Percentiles rank a stretch among this genome's conserved stretches.
Conservation (phyloP, 2,113 vertebrate genomes). For the Xiphorhynchus elegans region DNA sequence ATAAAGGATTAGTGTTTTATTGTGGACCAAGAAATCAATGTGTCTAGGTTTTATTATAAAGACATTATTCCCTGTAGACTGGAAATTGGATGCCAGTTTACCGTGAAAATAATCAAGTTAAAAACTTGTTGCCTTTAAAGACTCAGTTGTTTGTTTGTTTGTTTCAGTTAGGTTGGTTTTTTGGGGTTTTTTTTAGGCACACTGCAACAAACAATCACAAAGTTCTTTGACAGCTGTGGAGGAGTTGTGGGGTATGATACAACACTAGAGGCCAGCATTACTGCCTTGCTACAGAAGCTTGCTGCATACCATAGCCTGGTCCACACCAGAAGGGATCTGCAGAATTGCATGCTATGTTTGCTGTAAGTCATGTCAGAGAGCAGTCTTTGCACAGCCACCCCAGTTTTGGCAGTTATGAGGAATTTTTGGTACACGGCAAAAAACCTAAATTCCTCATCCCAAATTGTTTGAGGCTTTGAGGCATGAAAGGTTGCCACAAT, state of each 20-base stretch:
- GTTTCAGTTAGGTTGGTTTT: neutral
- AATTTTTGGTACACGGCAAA: neutral
- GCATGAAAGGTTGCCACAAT: fast-evolving
- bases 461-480: neutral
- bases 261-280: neutral
- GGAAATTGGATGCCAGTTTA: neutral
- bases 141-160: neutral
- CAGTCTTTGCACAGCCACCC: neutral
- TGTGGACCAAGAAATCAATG: neutral
- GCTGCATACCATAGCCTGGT: neutral
- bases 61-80: neutral
- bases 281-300: neutral
- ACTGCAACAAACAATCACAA: neutral
- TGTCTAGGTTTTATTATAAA: neutral
- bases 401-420: neutral
- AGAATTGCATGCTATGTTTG: neutral
- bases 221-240: neutral
- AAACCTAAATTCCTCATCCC: neutral
- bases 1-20: neutral
- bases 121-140: neutral
- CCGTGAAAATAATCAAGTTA: neutral
- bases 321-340: neutral
- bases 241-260: neutral
- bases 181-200: neutral
- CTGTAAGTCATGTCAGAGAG: neutral